Conservation (phyloP, 2,113 vertebrate species). For the Oreochromis aureus region DNA sequence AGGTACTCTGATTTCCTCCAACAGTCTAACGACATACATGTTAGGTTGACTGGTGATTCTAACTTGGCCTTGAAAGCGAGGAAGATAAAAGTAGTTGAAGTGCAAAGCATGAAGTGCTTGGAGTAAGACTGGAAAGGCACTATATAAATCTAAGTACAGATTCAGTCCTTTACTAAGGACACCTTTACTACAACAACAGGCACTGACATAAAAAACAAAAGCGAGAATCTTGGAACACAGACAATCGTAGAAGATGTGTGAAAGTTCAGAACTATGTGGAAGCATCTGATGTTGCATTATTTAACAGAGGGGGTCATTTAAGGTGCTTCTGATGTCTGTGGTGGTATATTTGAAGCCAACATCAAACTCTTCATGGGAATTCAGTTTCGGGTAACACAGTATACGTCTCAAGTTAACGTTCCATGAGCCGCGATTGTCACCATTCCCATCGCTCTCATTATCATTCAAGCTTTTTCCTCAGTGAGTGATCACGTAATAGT, state of each 20-base stretch:
- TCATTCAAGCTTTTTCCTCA: background rate
- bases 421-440: background rate
- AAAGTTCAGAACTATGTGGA: background rate
- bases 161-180: background rate
- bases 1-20: background rate
- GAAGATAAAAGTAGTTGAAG: background rate
- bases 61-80: background rate
- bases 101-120: background rate
- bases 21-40: background rate
- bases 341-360: background rate
- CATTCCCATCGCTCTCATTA: background rate
- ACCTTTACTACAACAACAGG: background rate
- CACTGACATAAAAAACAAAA: background rate
- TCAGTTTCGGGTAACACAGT: background rate
- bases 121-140: background rate
- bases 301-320: background rate
- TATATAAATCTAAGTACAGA: background rate
- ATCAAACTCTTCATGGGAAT: background rate
- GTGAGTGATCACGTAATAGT: conserved; percentile 3
- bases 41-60: background rate
- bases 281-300: background rate
- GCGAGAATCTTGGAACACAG: background rate
- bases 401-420: background rate
- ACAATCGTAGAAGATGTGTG: background rate
- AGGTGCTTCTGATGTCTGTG: background rate